phyloP scores from a whole-genome alignment of 2,113 vertebrate genomes.

The Chrysochloris asiatica region DNA sequence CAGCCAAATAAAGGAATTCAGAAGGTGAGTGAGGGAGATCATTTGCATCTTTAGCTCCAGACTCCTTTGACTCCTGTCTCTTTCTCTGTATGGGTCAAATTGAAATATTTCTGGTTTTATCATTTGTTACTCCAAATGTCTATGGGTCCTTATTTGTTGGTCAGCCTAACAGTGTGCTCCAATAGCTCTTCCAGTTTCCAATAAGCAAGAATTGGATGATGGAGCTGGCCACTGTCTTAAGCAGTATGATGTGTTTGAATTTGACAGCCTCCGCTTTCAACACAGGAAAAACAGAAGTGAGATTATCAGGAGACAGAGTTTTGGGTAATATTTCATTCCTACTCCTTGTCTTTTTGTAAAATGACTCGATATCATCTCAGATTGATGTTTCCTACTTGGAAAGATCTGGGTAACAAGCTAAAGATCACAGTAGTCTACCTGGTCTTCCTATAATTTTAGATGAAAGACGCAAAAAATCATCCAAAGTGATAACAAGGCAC shows the following conservation, averaged over 20 bases:
- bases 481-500: not conserved
- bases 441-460: constrained; percentile 12
- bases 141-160: not conserved
- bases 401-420: not conserved
- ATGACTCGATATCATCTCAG: not conserved
- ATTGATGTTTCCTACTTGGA: not conserved
- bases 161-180: not conserved
- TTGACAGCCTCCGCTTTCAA: not conserved
- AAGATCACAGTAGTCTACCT: not conserved
- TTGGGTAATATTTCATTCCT: not conserved
- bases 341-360: constrained; percentile 17
- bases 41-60: not conserved
- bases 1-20: constrained; percentile 4
- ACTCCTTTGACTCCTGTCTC: not conserved
- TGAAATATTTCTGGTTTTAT: not conserved
- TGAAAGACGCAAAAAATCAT: not conserved
- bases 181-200: not conserved
- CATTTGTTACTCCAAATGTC: not conserved
- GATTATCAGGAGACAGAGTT: not conserved
- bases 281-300: not conserved
- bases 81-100: not conserved
- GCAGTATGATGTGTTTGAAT: not conserved
- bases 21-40: not conserved
- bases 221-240: not conserved
- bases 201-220: not conserved